These are phyloP conservation scores for Aleiodes leptofemur DNA, from an alignment of 2,888 invertebrate species.

Conservation along the genomic window DNA sequence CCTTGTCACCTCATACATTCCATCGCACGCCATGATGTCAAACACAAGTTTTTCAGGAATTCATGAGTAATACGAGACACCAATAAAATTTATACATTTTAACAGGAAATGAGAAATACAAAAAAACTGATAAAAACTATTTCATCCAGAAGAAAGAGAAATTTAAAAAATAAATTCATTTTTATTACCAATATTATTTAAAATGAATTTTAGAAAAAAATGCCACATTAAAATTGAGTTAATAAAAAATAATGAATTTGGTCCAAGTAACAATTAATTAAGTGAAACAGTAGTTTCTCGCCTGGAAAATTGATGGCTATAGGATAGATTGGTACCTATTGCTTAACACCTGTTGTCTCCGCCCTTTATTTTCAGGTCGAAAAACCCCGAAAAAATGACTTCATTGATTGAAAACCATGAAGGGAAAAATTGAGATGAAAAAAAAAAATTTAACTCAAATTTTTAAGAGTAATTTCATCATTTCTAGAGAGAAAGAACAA, in stretches of 20 bases:
- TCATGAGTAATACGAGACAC: constrained; percentile 18
- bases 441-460: too few relatives aligned
- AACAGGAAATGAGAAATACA: constrained; percentile 4
- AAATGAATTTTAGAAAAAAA: background rate
- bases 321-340: constrained; percentile 11
- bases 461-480: too few relatives aligned
- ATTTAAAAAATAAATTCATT: background rate
- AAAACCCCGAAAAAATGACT: constrained; percentile 25
- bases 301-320: constrained; percentile 63
- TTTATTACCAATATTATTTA: background rate
- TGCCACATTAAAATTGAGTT: background rate
- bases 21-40: constrained; percentile 34
- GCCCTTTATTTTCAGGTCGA: constrained; percentile 30
- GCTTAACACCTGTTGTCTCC: constrained; percentile 17
- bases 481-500: too few relatives aligned
- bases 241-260: constrained; percentile 9
- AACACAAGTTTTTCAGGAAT: constrained; percentile 13
- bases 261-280: constrained; percentile 64
- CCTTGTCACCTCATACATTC: constrained; percentile 38
- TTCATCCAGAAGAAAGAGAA: background rate
- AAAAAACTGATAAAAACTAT: constrained; percentile 1
- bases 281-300: constrained; percentile 57
- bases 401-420: constrained; percentile 27
- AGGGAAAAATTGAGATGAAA: background rate
- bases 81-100: constrained; percentile 17